Evolutionary conservation across 2,113 vertebrate species (phyloP).

Genomic region (Macrotis lagotis): DNA sequence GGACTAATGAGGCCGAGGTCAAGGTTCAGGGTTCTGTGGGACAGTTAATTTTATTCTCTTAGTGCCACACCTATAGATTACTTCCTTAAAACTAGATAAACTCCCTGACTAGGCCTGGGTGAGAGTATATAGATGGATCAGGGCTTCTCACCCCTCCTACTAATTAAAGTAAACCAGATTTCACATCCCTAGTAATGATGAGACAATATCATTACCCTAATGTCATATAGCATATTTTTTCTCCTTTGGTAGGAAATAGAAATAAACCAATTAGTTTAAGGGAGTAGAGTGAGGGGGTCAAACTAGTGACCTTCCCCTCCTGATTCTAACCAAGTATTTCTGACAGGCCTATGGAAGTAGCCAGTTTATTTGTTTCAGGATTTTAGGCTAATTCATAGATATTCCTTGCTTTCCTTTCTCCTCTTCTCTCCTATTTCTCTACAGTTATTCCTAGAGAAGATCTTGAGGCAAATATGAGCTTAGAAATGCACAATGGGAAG

Average conservation of each 20-base stretch:
- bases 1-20: not conserved
- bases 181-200: not conserved
- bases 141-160: not conserved
- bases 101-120: not conserved
- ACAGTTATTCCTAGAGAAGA: not conserved
- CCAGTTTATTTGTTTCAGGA: not conserved
- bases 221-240: not conserved
- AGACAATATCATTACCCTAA: not conserved
- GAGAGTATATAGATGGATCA: not conserved
- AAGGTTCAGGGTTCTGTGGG: not conserved
- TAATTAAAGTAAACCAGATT: not conserved
- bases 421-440: not conserved
- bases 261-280: not conserved
- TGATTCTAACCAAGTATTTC: not conserved
- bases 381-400: not conserved
- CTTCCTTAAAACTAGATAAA: not conserved
- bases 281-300: not conserved
- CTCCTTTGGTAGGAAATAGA: not conserved
- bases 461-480: not conserved
- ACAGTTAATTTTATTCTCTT: not conserved
- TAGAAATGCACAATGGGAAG: not conserved
- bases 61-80: not conserved
- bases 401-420: not conserved
- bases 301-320: not conserved
- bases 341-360: not conserved